Evolutionary conservation across 2,113 vertebrate species (phyloP).

Genomic region (Felis chaus): DNA sequence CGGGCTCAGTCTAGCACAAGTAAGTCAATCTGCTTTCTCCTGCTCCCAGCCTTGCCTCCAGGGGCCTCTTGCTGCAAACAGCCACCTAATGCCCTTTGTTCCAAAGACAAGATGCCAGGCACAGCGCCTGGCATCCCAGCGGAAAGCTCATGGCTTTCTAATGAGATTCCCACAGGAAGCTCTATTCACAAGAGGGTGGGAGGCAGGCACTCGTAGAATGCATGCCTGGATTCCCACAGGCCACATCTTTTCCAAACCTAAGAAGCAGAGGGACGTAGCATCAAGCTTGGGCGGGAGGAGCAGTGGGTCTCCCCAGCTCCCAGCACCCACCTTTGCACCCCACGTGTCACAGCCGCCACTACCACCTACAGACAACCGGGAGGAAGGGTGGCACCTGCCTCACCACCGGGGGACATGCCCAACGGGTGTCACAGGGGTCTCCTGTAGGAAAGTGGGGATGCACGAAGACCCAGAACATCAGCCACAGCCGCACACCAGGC

Average conservation of each 20-base stretch:
- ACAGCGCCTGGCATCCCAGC: rapidly evolving
- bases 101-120: not conserved
- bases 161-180: not conserved
- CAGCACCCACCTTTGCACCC: not conserved
- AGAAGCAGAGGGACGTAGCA: not conserved
- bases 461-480: not conserved
- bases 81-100: not conserved
- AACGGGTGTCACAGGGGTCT: not conserved
- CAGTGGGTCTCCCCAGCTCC: not conserved
- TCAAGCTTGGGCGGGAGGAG: not conserved
- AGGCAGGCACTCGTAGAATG: not conserved
- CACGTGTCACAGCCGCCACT: not conserved
- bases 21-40: not conserved
- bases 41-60: not conserved
- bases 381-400: not conserved
- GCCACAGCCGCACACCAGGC: not conserved
- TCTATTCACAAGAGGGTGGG: not conserved
- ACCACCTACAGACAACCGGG: not conserved
- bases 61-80: not conserved
- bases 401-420: rapidly evolving
- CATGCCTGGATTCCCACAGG: not conserved
- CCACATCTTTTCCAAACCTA: not conserved
- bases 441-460: not conserved
- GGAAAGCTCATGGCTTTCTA: not conserved
- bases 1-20: not conserved